Percentiles rank a stretch among this genome's conserved stretches.
Evolutionary conservation across 2,888 invertebrate species (phyloP).

Genomic region (Morpho helenor): DNA sequence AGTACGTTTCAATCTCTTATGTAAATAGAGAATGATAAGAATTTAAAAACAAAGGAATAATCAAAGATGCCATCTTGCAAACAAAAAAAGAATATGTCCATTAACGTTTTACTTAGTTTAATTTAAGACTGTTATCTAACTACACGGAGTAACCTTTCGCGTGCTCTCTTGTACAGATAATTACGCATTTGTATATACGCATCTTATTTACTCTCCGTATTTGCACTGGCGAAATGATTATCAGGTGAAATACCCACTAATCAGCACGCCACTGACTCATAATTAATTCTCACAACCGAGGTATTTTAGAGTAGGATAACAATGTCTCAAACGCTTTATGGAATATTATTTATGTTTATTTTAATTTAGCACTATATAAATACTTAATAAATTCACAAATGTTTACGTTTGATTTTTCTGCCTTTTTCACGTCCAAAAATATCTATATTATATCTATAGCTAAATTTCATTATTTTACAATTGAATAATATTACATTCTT

Average conservation of each 20-base stretch:
- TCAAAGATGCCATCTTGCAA: no score
- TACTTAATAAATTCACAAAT: no score
- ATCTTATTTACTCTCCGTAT: constrained; percentile 19
- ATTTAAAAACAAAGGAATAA: no score
- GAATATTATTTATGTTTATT: neutral
- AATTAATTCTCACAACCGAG: constrained; percentile 6
- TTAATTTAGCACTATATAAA: neutral
- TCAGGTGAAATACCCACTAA: constrained; percentile 10
- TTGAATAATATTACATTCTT: no score
- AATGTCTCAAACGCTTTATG: constrained; percentile 1
- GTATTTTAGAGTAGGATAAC: constrained; percentile 3
- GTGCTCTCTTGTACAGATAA: constrained; percentile 12
- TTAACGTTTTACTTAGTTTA: no score
- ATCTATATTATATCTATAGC: no score
- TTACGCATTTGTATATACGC: constrained; percentile 19
- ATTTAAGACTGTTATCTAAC: neutral
- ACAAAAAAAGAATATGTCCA: no score
- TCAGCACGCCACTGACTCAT: constrained; percentile 21
- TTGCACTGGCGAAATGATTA: constrained; percentile 19
- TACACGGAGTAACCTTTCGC: constrained; percentile 22
- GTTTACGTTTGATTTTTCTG: no score
- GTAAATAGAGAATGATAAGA: no score
- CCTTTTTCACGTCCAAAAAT: no score
- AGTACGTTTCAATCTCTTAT: no score
- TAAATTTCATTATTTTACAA: no score